phyloP scores from a whole-genome alignment of 2,113 vertebrate species.

The Otocyon megalotis region DNA sequence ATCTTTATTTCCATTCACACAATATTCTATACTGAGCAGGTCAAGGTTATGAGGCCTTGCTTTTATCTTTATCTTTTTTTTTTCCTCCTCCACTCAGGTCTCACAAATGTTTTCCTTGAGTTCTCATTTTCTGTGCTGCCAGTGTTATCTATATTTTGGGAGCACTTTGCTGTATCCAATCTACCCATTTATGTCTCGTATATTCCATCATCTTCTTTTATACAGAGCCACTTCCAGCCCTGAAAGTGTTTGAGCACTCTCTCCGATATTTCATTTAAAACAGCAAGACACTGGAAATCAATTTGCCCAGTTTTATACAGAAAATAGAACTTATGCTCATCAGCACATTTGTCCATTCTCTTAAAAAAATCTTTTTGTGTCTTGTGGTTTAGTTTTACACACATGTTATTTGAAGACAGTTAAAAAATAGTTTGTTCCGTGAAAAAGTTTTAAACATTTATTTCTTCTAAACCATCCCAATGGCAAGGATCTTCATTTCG shows the following conservation, averaged over 20 bases:
- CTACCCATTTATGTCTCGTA: neutral
- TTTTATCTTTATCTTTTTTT: slow-evolving; percentile 28
- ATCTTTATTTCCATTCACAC: slow-evolving; percentile 20
- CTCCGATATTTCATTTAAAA: neutral
- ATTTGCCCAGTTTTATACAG: neutral
- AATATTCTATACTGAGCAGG: neutral
- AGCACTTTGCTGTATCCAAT: neutral
- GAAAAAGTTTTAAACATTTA: neutral
- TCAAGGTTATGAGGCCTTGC: neutral
- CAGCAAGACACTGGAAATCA: neutral
- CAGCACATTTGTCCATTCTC: neutral
- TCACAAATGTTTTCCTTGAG: neutral
- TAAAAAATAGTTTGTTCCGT: neutral
- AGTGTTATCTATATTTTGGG: slow-evolving; percentile 29
- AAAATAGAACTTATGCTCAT: neutral
- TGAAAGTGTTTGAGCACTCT: neutral
- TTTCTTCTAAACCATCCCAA: neutral
- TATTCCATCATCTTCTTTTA: slow-evolving; percentile 21
- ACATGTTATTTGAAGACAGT: neutral
- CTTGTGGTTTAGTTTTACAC: neutral
- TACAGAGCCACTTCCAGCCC: neutral
- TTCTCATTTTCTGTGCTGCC: neutral
- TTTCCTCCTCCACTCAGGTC: accelerated
- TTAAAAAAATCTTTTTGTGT: neutral
- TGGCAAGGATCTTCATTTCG: neutral